A percentile compares a stretch with the other conserved stretches of the same genome.
Conservation (phyloP, 2,113 vertebrate species). For the Dasyurus viverrinus region DNA sequence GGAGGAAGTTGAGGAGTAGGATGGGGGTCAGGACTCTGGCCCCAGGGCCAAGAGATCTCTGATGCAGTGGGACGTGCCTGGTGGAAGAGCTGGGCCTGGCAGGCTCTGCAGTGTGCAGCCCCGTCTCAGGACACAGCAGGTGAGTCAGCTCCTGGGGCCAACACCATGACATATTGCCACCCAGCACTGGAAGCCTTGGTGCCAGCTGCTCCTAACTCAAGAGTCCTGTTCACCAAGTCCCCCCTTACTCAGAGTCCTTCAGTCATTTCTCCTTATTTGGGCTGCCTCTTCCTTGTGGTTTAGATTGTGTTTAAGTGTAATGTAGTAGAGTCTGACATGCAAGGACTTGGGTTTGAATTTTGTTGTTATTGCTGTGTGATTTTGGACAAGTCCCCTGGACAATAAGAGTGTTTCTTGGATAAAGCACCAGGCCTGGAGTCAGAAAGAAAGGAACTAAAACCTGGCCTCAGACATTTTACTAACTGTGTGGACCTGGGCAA, state of each 20-base stretch:
- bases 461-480: neutral
- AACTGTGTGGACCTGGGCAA: neutral
- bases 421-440: neutral
- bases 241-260: neutral
- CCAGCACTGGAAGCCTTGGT: neutral
- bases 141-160: slow-evolving; percentile 60
- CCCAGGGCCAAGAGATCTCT: neutral
- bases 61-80: slow-evolving; percentile 64
- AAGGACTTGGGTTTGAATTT: neutral
- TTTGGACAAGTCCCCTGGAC: neutral
- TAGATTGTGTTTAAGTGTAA: neutral
- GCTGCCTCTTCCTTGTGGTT: neutral
- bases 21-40: neutral
- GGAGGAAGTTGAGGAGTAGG: neutral
- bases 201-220: neutral
- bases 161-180: neutral
- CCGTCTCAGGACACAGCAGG: neutral
- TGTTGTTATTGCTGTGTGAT: neutral
- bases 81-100: neutral
- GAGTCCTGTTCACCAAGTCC: neutral
- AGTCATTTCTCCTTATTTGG: neutral
- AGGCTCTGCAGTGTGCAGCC: slow-evolving; percentile 30
- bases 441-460: neutral
- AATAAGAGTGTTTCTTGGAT: neutral
- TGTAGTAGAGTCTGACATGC: neutral